Conservation (phyloP, 2,797 vertebrate genomes). For the Amblyraja radiata region DNA sequence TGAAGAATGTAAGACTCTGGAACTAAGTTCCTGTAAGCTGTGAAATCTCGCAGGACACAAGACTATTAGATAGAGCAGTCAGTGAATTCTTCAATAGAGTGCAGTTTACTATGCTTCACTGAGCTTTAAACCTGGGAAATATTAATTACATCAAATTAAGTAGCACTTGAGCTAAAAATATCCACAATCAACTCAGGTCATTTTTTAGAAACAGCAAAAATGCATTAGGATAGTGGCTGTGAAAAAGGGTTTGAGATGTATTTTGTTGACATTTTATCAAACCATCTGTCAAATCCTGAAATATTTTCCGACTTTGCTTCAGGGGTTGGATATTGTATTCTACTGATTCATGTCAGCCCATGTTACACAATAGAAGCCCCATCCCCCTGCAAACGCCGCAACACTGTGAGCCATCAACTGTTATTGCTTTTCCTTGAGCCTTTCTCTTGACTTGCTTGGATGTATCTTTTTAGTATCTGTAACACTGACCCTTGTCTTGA, state of each 20-base stretch:
- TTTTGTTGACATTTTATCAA: constrained; percentile 47
- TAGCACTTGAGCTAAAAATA: constrained; percentile 23
- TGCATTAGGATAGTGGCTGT: constrained; percentile 40
- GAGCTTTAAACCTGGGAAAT: background rate
- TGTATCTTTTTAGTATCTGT: background rate
- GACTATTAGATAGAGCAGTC: too few species aligned
- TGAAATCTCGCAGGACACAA: background rate
- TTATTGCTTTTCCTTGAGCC: constrained; percentile 43
- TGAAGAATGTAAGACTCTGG: background rate
- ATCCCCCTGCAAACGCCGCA: constrained; percentile 43
- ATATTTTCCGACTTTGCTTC: constrained; percentile 43
- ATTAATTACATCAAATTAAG: constrained; percentile 25
- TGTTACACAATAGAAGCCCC: constrained; percentile 46
- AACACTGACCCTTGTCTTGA: background rate
- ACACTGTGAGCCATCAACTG: constrained; percentile 45
- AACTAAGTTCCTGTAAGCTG: background rate
- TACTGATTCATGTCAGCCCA: constrained; percentile 47
- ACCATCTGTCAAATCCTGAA: constrained; percentile 48
- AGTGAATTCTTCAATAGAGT: background rate
- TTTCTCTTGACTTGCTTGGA: background rate
- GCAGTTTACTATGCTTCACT: background rate
- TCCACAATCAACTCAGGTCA: background rate
- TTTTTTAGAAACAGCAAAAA: constrained; percentile 39
- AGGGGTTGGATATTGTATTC: constrained; percentile 43
- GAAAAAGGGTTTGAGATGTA: constrained; percentile 43